Conservation (phyloP, 1,140 invertebrate species). For the Pentalonia nigronervosa region DNA sequence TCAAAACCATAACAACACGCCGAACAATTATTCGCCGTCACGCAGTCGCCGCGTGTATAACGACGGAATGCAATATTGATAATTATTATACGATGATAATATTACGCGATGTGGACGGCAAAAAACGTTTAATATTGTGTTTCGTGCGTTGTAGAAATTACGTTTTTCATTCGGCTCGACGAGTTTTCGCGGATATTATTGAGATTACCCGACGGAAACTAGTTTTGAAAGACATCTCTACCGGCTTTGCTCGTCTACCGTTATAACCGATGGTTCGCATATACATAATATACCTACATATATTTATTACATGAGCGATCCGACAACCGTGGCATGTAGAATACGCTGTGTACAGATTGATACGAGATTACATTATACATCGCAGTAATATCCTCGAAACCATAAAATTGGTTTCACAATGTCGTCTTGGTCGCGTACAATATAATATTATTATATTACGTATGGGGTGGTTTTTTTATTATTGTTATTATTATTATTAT, state of each 20-base stretch:
- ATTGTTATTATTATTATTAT: no score
- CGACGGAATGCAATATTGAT: no score
- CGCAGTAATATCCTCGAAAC: background rate
- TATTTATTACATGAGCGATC: background rate
- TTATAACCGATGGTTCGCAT: background rate
- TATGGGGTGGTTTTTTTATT: background rate
- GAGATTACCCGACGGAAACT: background rate
- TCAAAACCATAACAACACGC: no score
- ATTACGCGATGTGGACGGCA: background rate
- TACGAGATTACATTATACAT: background rate
- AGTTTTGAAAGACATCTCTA: background rate
- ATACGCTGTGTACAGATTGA: background rate
- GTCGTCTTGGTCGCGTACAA: background rate
- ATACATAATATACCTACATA: background rate
- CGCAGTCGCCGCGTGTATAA: no score
- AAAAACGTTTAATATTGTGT: background rate
- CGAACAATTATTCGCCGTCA: no score
- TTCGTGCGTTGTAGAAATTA: background rate
- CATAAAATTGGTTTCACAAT: slow-evolving; percentile 34
- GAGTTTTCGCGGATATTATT: background rate
- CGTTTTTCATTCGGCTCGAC: background rate
- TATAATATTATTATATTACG: background rate
- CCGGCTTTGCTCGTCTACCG: background rate
- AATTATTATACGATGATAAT: background rate
- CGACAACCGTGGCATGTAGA: background rate